Evolutionary conservation across 2,797 vertebrate species (phyloP).

Genomic region (Tenualosa ilisha): DNA sequence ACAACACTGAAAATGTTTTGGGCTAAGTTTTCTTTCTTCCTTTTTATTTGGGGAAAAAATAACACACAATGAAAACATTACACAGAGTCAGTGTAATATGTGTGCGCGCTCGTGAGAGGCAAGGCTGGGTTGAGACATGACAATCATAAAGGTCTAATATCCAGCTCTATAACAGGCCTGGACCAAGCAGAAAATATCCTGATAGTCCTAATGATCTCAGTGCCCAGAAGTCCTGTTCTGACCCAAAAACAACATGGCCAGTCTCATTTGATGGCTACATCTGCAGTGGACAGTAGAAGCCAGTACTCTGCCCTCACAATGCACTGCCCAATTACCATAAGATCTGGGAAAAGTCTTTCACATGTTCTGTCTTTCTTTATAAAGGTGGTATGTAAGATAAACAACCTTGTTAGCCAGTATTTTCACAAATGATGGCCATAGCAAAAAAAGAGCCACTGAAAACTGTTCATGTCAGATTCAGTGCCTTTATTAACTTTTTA

Average conservation of each 20-base stretch:
- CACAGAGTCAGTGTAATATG: constrained; percentile 43
- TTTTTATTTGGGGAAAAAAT: constrained; percentile 14
- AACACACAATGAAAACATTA: too few species aligned
- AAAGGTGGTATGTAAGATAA: too few species aligned
- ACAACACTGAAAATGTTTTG: constrained; percentile 38
- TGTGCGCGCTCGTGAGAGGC: constrained; percentile 17
- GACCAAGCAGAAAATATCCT: not conserved
- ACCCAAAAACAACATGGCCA: not conserved
- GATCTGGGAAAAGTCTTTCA: too few species aligned
- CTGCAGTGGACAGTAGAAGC: too few species aligned
- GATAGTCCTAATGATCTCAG: not conserved
- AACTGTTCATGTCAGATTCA: not conserved
- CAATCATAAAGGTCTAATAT: constrained; percentile 23
- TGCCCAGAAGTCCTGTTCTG: not conserved
- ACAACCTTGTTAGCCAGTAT: too few species aligned
- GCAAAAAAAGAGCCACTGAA: too few species aligned
- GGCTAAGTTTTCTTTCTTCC: not conserved
- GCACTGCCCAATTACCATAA: too few species aligned
- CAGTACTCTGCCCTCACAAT: too few species aligned
- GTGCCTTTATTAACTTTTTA: not conserved
- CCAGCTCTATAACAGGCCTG: not conserved
- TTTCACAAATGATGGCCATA: too few species aligned
- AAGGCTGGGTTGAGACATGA: constrained; percentile 32
- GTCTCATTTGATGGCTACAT: too few species aligned
- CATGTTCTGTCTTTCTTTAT: too few species aligned